Evolutionary conservation across 2,888 invertebrate genomes (phyloP).

Genomic region (Calliphora vomitoria): DNA sequence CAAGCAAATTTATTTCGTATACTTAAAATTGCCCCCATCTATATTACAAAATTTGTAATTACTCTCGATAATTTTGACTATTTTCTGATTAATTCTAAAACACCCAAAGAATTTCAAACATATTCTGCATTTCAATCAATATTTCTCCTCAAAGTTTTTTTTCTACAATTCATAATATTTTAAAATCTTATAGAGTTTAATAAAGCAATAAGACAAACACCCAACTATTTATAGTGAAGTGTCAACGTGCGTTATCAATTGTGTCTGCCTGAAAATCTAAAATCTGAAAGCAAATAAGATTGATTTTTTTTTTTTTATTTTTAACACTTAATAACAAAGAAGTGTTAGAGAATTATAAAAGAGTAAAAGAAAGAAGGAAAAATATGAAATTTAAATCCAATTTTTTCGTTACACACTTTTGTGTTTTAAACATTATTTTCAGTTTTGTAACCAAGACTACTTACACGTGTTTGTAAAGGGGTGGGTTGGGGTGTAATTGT

Average conservation of each 20-base stretch:
- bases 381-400: slow-evolving; percentile 30
- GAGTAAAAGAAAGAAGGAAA: neutral
- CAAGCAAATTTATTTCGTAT: no score
- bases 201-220: neutral
- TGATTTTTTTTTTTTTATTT: slow-evolving; percentile 42
- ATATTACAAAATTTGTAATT: no score
- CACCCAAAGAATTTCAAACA: no score
- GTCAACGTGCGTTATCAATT: slow-evolving; percentile 58
- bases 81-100: no score
- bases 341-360: slow-evolving; percentile 13
- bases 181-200: neutral
- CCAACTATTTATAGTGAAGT: slow-evolving; percentile 10
- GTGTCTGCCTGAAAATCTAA: slow-evolving; percentile 31
- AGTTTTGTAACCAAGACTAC: neutral
- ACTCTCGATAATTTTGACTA: no score
- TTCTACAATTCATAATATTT: neutral
- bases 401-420: slow-evolving; percentile 24
- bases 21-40: no score
- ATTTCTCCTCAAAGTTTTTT: no score
- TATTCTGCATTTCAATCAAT: no score
- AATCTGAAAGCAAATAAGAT: slow-evolving; percentile 17
- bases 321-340: slow-evolving; percentile 19
- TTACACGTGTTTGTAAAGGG: neutral
- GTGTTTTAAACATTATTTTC: neutral
- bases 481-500: no score